These are phyloP conservation scores for Melanotaenia trifasciata DNA, from an alignment of 2,797 vertebrate species.

Conservation along the genomic window DNA sequence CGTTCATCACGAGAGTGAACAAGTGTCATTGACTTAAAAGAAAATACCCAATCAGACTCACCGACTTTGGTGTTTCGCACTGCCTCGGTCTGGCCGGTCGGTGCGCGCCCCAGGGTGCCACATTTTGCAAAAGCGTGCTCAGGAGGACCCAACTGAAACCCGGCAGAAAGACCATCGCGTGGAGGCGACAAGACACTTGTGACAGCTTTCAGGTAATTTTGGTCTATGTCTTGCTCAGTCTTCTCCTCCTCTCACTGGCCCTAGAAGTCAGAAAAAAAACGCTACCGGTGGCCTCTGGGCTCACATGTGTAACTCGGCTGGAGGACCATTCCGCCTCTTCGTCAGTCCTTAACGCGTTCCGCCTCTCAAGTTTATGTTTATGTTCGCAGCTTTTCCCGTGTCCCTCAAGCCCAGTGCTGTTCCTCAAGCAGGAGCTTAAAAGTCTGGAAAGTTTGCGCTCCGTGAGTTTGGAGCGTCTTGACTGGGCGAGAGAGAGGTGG, in stretches of 20 bases:
- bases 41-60: constrained; percentile 76
- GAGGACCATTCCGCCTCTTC: constrained; percentile 83
- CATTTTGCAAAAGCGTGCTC: constrained; percentile 81
- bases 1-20: background rate
- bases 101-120: constrained; percentile 83
- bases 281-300: constrained; percentile 69
- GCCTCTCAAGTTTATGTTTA: constrained; percentile 11
- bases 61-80: constrained; percentile 88
- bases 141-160: constrained; percentile 86
- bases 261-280: constrained; percentile 23
- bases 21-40: background rate
- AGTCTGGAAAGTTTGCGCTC: constrained; percentile 73
- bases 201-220: constrained; percentile 38
- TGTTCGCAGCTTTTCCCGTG: constrained; percentile 30
- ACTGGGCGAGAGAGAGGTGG: constrained; percentile 75
- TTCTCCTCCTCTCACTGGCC: constrained; percentile 31
- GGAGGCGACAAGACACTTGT: constrained; percentile 70
- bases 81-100: constrained; percentile 80
- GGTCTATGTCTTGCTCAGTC: constrained; percentile 17
- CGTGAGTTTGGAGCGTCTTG: constrained; percentile 76
- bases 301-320: constrained; percentile 74
- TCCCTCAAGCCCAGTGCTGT: constrained; percentile 23
- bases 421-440: constrained; percentile 43
- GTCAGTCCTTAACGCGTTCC: constrained; percentile 82
- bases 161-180: constrained; percentile 82